These are phyloP conservation scores for Cheumatopsyche charites DNA, from an alignment of 1,140 invertebrate genomes.

Conservation along the genomic window DNA sequence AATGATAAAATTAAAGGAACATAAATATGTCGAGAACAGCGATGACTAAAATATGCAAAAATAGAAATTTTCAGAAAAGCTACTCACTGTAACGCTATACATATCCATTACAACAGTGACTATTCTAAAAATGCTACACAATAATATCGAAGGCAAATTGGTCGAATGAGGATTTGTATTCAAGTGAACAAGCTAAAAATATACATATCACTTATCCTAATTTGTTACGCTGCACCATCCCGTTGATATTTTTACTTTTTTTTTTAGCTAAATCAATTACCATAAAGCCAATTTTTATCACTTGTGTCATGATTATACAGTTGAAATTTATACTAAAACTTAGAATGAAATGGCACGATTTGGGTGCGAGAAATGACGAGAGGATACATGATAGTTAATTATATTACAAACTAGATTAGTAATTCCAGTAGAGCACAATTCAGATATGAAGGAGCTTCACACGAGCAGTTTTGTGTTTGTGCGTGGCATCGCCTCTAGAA, in stretches of 20 bases:
- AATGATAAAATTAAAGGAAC: slow-evolving; percentile 46
- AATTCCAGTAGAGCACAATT: slow-evolving; percentile 42
- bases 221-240: slow-evolving; percentile 49
- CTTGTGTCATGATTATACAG: slow-evolving; percentile 46
- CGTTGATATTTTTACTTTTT: slow-evolving; percentile 48
- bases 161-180: slow-evolving; percentile 49
- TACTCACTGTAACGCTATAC: slow-evolving; percentile 48
- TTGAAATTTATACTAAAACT: slow-evolving; percentile 47
- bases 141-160: slow-evolving; percentile 50
- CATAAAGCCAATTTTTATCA: slow-evolving; percentile 50
- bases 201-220: slow-evolving; percentile 48
- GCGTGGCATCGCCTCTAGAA: slow-evolving; percentile 39
- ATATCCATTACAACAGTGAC: slow-evolving; percentile 47
- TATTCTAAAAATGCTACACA: slow-evolving; percentile 48
- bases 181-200: slow-evolving; percentile 49
- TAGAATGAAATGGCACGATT: slow-evolving; percentile 48
- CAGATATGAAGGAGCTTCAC: slow-evolving; percentile 42
- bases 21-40: slow-evolving; percentile 46
- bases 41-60: slow-evolving; percentile 50
- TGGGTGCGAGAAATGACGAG: slow-evolving; percentile 45
- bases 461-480: slow-evolving; percentile 34
- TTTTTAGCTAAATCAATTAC: slow-evolving; percentile 47
- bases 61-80: slow-evolving; percentile 50
- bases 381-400: slow-evolving; percentile 41
- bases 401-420: slow-evolving; percentile 44